Evolutionary conservation across 2,113 vertebrate genomes (phyloP).

Genomic region (Notarius lentiginosus): DNA sequence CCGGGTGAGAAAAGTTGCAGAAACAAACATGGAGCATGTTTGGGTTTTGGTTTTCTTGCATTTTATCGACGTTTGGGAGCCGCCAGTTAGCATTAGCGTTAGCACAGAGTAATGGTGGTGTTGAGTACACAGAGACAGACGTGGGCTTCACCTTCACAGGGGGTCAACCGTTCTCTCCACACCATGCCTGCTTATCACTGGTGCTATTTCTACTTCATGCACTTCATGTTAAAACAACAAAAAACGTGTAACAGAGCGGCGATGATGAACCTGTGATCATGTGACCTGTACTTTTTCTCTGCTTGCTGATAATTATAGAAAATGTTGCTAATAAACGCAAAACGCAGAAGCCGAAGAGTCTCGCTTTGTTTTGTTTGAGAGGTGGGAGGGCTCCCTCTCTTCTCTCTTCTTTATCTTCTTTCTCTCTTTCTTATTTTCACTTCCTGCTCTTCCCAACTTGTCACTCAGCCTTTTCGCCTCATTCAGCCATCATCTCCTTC

Average conservation of each 20-base stretch:
- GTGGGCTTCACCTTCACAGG: neutral
- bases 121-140: conserved; percentile 31
- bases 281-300: conserved; percentile 87
- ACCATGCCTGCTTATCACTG: conserved; percentile 65
- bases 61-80: conserved; percentile 84
- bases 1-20: neutral
- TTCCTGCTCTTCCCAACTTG: neutral
- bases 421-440: neutral
- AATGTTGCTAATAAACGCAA: conserved; percentile 88
- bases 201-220: conserved; percentile 78
- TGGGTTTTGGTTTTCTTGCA: neutral
- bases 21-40: neutral
- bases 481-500: neutral
- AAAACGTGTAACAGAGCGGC: conserved; percentile 69
- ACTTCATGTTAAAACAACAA: conserved; percentile 43
- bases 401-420: neutral
- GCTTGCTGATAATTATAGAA: conserved; percentile 88
- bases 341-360: conserved; percentile 77
- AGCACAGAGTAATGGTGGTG: conserved; percentile 49
- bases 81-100: conserved; percentile 61
- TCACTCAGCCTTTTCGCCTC: too few relatives aligned
- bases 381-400: neutral
- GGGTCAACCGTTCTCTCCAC: conserved; percentile 30
- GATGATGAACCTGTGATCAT: conserved; percentile 85
- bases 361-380: conserved; percentile 64